phyloP scores from a whole-genome alignment of 2,797 vertebrate genomes.

The Parauchenoglanis punctatus region DNA sequence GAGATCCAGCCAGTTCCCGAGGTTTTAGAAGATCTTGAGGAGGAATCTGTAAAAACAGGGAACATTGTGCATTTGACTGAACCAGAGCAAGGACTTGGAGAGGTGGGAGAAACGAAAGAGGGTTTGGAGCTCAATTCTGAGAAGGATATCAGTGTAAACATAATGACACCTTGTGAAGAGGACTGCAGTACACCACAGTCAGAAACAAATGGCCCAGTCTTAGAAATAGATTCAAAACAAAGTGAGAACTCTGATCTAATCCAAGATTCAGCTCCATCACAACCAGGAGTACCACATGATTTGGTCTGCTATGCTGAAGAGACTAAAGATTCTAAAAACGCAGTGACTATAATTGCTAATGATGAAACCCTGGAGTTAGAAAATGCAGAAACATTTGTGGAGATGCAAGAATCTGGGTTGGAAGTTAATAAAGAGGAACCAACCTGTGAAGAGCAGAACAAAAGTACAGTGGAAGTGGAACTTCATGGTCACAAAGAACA shows the following conservation, averaged over 20 bases:
- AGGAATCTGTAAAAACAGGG: slow-evolving; percentile 53
- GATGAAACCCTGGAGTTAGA: slow-evolving; percentile 36
- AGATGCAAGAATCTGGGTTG: slow-evolving; percentile 10
- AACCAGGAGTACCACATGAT: neutral
- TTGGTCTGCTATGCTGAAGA: neutral
- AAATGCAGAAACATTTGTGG: slow-evolving; percentile 25
- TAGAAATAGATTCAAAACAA: slow-evolving; percentile 33
- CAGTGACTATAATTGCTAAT: slow-evolving; percentile 34
- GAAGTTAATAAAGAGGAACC: slow-evolving; percentile 37
- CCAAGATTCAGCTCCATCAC: slow-evolving; percentile 32
- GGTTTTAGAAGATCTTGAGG: slow-evolving; percentile 56
- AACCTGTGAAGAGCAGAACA: slow-evolving; percentile 1
- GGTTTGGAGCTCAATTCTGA: neutral
- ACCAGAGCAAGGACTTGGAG: slow-evolving; percentile 13
- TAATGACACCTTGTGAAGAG: neutral
- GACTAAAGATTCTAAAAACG: slow-evolving; percentile 15
- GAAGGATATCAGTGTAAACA: slow-evolving; percentile 3
- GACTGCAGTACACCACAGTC: neutral
- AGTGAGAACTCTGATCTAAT: slow-evolving; percentile 41
- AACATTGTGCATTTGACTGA: neutral
- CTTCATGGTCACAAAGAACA: slow-evolving; percentile 47
- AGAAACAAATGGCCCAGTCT: slow-evolving; percentile 35
- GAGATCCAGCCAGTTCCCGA: slow-evolving; percentile 7
- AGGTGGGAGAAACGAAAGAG: slow-evolving; percentile 40
- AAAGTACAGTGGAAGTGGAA: slow-evolving; percentile 32